These are phyloP conservation scores for Bugula neritina DNA, from an alignment of 2,888 invertebrate species.

Conservation along the genomic window DNA sequence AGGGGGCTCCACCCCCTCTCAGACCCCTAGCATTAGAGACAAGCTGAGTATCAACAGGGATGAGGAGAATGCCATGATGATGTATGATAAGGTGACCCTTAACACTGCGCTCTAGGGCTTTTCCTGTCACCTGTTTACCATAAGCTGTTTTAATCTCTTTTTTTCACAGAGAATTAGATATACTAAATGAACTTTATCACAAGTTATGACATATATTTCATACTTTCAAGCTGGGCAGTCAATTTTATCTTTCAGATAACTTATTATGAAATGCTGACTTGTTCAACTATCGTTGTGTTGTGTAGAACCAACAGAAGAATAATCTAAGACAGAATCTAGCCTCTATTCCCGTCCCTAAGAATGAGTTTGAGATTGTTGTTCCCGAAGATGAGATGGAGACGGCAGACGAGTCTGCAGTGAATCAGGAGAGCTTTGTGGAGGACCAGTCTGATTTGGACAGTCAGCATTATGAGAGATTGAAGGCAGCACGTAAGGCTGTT, in stretches of 20 bases:
- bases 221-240: too few species aligned
- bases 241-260: too few species aligned
- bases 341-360: conserved; percentile 79
- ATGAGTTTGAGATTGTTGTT: conserved; percentile 97
- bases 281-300: too few species aligned
- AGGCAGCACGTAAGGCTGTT: background rate
- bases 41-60: conserved; percentile 91
- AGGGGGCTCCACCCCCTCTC: conserved; percentile 25
- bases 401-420: conserved; percentile 53
- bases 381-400: conserved; percentile 69
- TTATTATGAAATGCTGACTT: too few species aligned
- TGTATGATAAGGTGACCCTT: conserved; percentile 13
- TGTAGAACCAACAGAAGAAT: conserved; percentile 32
- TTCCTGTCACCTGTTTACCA: too few species aligned
- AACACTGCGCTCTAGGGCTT: too few species aligned
- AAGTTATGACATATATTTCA: too few species aligned
- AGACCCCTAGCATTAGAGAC: conserved; percentile 60
- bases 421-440: conserved; percentile 58
- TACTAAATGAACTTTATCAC: too few species aligned
- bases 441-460: conserved; percentile 68
- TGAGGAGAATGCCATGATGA: conserved; percentile 56
- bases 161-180: too few species aligned
- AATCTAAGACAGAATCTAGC: conserved; percentile 66
- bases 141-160: too few species aligned
- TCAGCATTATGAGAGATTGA: conserved; percentile 33